These are phyloP conservation scores for Crypturellus undulatus DNA, from an alignment of 2,113 vertebrate species.

Conservation along the genomic window DNA sequence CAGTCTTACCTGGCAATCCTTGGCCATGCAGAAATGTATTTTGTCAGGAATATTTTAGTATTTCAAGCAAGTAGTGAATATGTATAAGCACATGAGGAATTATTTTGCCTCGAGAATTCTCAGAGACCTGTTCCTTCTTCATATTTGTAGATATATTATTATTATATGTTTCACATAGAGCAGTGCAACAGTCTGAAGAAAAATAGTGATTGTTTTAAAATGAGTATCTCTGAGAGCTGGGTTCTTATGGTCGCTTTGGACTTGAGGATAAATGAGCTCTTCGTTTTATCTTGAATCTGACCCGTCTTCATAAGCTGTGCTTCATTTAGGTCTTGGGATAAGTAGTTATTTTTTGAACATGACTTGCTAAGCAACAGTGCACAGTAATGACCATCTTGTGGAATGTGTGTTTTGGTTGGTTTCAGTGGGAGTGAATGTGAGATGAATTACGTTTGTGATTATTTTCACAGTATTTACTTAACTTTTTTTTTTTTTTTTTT, in stretches of 20 bases:
- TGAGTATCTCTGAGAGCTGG: neutral
- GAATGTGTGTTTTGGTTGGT: neutral
- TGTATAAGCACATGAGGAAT: neutral
- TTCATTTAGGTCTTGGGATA: neutral
- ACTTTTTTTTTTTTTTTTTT: neutral
- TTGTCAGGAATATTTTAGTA: neutral
- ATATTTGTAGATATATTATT: neutral
- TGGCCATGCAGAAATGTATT: neutral
- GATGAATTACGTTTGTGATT: neutral
- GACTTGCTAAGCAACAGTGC: neutral
- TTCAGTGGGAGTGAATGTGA: neutral
- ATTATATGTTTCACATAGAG: neutral
- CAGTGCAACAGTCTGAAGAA: neutral
- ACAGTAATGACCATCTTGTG: neutral
- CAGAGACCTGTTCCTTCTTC: neutral
- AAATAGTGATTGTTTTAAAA: neutral
- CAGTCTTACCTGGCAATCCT: neutral
- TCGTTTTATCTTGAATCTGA: neutral
- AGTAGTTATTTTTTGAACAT: neutral
- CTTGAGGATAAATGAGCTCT: neutral
- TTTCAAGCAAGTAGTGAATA: neutral
- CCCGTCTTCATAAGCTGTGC: neutral
- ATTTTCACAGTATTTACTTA: neutral
- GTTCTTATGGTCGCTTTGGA: neutral
- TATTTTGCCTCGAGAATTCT: neutral